Evolutionary conservation across 2,888 invertebrate species (phyloP), one percentile per base, ranked within the genome.

Genomic region (Pantelozetes paolii): DNA sequence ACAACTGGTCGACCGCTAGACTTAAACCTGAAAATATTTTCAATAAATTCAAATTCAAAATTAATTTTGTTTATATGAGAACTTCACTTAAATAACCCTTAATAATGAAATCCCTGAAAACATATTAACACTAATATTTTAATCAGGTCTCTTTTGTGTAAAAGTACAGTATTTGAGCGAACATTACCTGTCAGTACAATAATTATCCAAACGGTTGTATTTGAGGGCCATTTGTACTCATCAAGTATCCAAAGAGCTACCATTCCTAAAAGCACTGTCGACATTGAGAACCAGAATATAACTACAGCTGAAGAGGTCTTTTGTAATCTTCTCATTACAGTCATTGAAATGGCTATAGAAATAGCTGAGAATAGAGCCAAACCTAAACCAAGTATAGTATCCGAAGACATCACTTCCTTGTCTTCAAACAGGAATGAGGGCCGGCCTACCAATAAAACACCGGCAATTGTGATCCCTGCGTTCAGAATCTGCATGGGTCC

Each of bases 341-440:
- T 72, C 72, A 72, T 72, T 23, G 72, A 72, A 18, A 75, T 62
- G n/a, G 72, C 64, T 18, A 72, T 69, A 1, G 73, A 28, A 3
- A 75, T 45, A 20, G 72, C 67, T 6, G 72, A 40, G 9, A 30
- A 48, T n/a, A 76, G 40, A 13, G 74, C 57, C 50, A 76, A 45
- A 1, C 50, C 18, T 26, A 70, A 28, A 26, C 76, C 76, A 13
- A 72, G 9, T 18, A 71, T 20, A 18, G 36, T 32, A n/a, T 74
- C 30, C 15, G 18, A 32, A 9, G 11, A 18, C 20, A 48, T 28
- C 1, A 42, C 13, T 18, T 15, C 40, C 2, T 18, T 23, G 28
- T n/a, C n/a, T 15, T 64, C 30, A 57, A 76, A 76, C 20, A 76
- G 28, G 59, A 76, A 76, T 0, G 69, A 64, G 18, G 76, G 76